Base-by-base conservation (phyloP, 2,888 invertebrate species). In the Ernsta delagoae region DNA sequence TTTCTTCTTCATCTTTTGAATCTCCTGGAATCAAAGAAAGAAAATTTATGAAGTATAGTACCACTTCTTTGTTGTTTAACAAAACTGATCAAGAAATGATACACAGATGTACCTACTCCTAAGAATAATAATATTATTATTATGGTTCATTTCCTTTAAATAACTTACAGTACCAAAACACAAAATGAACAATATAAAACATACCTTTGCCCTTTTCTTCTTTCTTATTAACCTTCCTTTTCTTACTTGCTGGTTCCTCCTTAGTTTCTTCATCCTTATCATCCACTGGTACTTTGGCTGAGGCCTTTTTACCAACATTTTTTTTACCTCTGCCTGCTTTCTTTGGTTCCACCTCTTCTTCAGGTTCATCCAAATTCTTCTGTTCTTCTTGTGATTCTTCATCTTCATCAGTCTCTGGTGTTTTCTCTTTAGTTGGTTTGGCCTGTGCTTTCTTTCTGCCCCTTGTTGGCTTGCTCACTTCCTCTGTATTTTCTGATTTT, bases 281-380 rank as follows among this genome's bases (percentile, higher is more conserved):
- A 5, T 81, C 82, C 24, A 72, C 74, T 24, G 83, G 86, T 31
- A 86, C 87, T 82, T 90, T 91, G 70, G 81, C 72, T 72, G 77
- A 79, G 60, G 78, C 81, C 79, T 90, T 91, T 74, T 87, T 91
- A 0, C 79, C 84, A 64, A 77, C 80, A 73, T 81, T 82, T 74
- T 88, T 90, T 69, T 82, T 84, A 39, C 85, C 84, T 75, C 87
- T 87, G 5, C 79, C 70, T 75, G 86, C 87, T 71, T 88, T 91
- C 72, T 90, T 90, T n/a, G 83, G 81, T 69, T 86, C 82, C 39
- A 80, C 80, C 50, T 71, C 79, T 71, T 78, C 76, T 74, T 83
- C 82, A 3, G 82, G 79, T 3, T 75, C 83, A 39, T 83, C 80
- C 59, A 69, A 74, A 68, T 77, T 76, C 72, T 82, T 81, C 9